These are phyloP conservation scores for Myrmecobius fasciatus DNA, from an alignment of 2,113 vertebrate genomes.

Conservation along the genomic window DNA sequence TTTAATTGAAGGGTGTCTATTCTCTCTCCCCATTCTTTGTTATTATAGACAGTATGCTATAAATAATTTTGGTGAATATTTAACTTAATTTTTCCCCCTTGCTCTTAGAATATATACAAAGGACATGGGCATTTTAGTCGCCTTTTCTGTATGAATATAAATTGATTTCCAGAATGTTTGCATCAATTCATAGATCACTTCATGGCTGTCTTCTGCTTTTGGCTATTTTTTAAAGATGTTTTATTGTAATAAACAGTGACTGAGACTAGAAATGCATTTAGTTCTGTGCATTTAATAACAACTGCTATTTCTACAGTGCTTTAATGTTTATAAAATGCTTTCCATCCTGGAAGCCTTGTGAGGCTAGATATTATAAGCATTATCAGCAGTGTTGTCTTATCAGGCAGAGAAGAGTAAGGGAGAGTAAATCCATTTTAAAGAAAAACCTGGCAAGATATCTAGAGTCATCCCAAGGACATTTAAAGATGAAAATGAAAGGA, in stretches of 20 bases:
- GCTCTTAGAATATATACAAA: not conserved
- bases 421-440: not conserved
- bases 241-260: not conserved
- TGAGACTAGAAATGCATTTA: not conserved
- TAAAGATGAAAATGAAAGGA: not conserved
- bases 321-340: not conserved
- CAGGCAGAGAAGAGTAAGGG: not conserved
- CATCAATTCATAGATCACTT: not conserved
- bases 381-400: not conserved
- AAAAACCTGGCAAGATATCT: not conserved
- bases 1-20: not conserved
- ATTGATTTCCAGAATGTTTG: not conserved
- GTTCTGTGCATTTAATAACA: not conserved
- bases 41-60: not conserved
- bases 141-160: not conserved
- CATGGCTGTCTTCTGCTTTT: not conserved
- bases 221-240: not conserved
- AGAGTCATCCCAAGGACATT: not conserved
- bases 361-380: not conserved
- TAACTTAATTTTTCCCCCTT: not conserved
- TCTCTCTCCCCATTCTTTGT: not conserved
- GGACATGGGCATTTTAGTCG: not conserved
- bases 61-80: not conserved
- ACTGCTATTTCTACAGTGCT: not conserved
- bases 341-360: not conserved